Evolutionary conservation across 2,113 vertebrate genomes (phyloP).

Genomic region (Strix aluco): DNA sequence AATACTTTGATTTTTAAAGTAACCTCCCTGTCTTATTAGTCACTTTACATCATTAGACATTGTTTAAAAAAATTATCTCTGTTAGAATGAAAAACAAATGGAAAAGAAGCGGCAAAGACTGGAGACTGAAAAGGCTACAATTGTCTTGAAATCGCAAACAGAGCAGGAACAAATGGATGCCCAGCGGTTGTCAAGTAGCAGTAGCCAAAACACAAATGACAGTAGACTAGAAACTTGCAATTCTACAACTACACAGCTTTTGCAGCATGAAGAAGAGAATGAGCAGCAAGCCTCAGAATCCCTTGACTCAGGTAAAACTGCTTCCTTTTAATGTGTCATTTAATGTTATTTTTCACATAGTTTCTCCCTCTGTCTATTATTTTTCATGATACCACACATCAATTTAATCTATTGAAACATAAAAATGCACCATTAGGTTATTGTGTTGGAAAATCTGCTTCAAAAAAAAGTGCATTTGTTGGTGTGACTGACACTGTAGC

Average conservation of each 20-base stretch:
- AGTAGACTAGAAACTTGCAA: conserved; percentile 49
- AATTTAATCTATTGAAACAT: background rate
- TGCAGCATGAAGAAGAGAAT: conserved; percentile 74
- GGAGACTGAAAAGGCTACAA: conserved; percentile 39
- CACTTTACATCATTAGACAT: background rate
- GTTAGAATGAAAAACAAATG: conserved; percentile 84
- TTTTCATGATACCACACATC: background rate
- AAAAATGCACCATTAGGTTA: background rate
- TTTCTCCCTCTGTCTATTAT: background rate
- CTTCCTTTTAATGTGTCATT: background rate
- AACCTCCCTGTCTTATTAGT: background rate
- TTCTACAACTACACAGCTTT: conserved; percentile 63
- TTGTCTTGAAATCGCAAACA: background rate
- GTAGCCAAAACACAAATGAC: conserved; percentile 46
- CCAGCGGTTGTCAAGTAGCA: conserved; percentile 38
- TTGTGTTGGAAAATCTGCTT: background rate
- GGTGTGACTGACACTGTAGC: background rate
- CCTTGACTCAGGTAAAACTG: conserved; percentile 72
- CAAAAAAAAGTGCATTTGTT: background rate
- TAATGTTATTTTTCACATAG: background rate
- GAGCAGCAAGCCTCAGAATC: conserved; percentile 77
- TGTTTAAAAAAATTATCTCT: background rate
- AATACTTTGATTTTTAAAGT: background rate
- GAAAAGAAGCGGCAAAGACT: conserved; percentile 73
- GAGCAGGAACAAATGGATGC: conserved; percentile 56